phyloP scores from a whole-genome alignment of 2,113 vertebrate species.

The Tinamus guttatus region DNA sequence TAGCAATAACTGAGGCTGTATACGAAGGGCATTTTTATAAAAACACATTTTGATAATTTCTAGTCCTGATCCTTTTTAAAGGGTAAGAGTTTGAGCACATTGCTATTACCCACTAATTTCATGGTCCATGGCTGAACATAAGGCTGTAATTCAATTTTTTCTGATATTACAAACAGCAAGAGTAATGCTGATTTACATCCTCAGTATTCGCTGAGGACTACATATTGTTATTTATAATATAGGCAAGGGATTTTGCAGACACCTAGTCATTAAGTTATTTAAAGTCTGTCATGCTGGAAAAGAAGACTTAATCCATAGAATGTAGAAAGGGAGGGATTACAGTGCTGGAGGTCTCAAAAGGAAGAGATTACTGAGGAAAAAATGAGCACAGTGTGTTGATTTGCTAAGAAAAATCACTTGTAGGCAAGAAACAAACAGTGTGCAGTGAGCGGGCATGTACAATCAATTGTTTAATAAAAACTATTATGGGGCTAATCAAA shows the following conservation, averaged over 20 bases:
- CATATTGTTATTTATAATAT: conserved; percentile 60
- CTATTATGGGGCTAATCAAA: background rate
- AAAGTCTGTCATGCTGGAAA: conserved; percentile 57
- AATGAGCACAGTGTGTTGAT: background rate
- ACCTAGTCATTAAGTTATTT: conserved; percentile 69
- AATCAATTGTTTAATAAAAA: background rate
- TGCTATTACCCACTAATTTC: conserved; percentile 74
- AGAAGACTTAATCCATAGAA: conserved; percentile 67
- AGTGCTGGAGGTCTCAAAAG: conserved; percentile 54
- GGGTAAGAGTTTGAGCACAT: conserved; percentile 31
- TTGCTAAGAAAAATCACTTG: conserved; percentile 45
- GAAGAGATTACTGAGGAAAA: conserved; percentile 13
- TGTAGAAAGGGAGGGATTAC: conserved; percentile 58
- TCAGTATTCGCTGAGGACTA: conserved; percentile 46
- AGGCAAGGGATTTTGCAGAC: conserved; percentile 61
- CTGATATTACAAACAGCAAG: conserved; percentile 60
- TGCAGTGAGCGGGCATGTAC: background rate
- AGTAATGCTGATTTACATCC: conserved; percentile 65
- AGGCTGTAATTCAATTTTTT: conserved; percentile 78
- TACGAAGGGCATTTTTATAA: background rate
- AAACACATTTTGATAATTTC: background rate
- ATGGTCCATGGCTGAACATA: conserved; percentile 72
- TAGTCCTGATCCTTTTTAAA: conserved; percentile 38
- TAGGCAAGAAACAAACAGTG: background rate
- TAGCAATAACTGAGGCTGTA: background rate